Evolutionary conservation across 2,113 vertebrate species (phyloP).

Genomic region (Antennarius striatus): DNA sequence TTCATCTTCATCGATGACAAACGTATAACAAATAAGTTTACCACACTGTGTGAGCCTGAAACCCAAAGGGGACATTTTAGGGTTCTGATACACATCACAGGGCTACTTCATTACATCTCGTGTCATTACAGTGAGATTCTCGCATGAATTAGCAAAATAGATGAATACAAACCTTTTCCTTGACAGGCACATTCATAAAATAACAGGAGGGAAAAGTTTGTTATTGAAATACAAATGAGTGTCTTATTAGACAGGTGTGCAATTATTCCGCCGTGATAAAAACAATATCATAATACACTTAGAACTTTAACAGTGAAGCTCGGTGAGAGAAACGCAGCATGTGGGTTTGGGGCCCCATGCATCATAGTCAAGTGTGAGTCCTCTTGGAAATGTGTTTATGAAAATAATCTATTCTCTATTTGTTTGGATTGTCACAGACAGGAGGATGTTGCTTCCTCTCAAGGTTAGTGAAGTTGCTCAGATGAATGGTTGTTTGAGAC

Average conservation of each 20-base stretch:
- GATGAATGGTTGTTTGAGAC: conserved; percentile 71
- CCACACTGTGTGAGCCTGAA: conserved; percentile 53
- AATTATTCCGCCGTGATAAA: conserved; percentile 58
- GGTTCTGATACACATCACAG: conserved; percentile 70
- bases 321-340: conserved; percentile 32
- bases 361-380: conserved; percentile 66
- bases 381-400: conserved; percentile 64
- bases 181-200: conserved; percentile 75
- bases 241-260: conserved; percentile 67
- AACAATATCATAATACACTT: conserved; percentile 55
- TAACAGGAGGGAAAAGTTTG: conserved; percentile 44
- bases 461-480: conserved; percentile 70
- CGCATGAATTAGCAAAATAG: conserved; percentile 70
- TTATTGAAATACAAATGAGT: conserved; percentile 63
- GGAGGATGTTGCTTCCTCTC: conserved; percentile 64
- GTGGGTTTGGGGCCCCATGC: conserved; percentile 41
- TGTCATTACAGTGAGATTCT: conserved; percentile 64
- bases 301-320: conserved; percentile 43
- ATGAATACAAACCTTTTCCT: conserved; percentile 70
- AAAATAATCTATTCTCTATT: conserved; percentile 68
- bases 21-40: conserved; percentile 80
- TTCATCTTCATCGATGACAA: conserved; percentile 79
- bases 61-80: conserved; percentile 68
- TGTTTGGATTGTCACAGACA: conserved; percentile 62
- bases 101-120: conserved; percentile 68